phyloP scores from a whole-genome alignment of 2,797 vertebrate genomes.

The Trichosurus vulpecula region DNA sequence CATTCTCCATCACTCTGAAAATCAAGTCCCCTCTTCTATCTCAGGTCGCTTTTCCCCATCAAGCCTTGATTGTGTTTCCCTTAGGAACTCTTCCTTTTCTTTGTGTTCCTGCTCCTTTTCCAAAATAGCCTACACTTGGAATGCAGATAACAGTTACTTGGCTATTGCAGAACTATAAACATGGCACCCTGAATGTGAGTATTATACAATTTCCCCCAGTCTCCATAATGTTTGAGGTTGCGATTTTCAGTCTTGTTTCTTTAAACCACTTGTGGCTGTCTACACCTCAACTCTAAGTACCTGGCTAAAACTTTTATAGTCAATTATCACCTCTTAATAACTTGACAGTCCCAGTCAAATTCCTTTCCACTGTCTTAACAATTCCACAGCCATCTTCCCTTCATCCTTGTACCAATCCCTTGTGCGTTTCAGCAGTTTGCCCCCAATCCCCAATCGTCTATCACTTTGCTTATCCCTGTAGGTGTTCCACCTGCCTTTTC shows the following conservation, averaged over 20 bases:
- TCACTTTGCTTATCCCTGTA: background rate
- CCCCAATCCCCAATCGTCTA: background rate
- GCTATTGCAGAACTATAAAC: background rate
- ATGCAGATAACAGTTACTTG: background rate
- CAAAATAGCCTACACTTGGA: background rate
- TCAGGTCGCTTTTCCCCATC: background rate
- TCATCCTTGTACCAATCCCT: background rate
- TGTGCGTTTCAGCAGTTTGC: background rate
- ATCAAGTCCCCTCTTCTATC: background rate
- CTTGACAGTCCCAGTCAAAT: background rate
- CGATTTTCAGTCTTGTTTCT: background rate
- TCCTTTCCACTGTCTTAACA: background rate
- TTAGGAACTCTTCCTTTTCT: background rate
- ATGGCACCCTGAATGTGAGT: background rate
- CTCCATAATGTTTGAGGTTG: background rate
- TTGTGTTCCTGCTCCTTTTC: background rate
- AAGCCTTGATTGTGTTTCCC: background rate
- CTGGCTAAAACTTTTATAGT: background rate
- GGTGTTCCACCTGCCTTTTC: background rate
- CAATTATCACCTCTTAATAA: background rate
- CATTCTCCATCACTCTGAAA: background rate
- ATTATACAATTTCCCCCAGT: background rate
- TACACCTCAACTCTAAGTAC: background rate
- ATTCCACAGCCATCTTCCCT: background rate
- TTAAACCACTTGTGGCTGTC: background rate